Evolutionary conservation across 2,797 vertebrate species (phyloP), one percentile per base, ranked within the genome.

Genomic region (Eurystomus glaucurus): DNA sequence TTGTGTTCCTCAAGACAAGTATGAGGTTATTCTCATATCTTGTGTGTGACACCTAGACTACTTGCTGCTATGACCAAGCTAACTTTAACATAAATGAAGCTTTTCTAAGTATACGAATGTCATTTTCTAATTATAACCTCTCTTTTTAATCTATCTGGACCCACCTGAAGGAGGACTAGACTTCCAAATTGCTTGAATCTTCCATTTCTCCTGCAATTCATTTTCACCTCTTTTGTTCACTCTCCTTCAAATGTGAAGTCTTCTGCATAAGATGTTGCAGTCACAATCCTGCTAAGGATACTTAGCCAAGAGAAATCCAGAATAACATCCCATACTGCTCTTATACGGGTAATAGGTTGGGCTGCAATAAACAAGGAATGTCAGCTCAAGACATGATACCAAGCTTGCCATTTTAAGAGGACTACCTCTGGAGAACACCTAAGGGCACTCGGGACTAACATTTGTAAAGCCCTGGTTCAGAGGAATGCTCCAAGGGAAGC

Each of bases 1-100:
- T 14, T 51, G 0, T 51, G 7, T 65, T 91, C 79, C 39, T 70
- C 3, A 18, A 11, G 6, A 48, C 6, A 3, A 1, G 1, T 43
- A 9, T 48, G 19, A 64, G 2, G 2, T 70, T 85, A 21, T 69
- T 83, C 25, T 66, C 9, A 2, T 21, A 26, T 7, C 8, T 23
- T 58, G 1, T 31, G 9, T 31, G 4, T 31, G 14, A 55, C 7
- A 74, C 31, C 23, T 75, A 57, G 41, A 58, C 19, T 52, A 23
- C 9, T 6, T 2, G 1, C 37, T 68, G 12, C 22, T 10, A 23
- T 10, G 14, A 17, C 7, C 23, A 61, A 62, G 46, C 10, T 18
- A 45, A 54, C 29, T 85, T 75, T 35, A 66, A 64, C 12, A 68
- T n/a, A 72, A 87, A 79, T 3, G 1, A 66, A 22, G 0, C 0